Conservation (phyloP, 2,888 invertebrate genomes). For the Melangyna quadrimaculata region DNA sequence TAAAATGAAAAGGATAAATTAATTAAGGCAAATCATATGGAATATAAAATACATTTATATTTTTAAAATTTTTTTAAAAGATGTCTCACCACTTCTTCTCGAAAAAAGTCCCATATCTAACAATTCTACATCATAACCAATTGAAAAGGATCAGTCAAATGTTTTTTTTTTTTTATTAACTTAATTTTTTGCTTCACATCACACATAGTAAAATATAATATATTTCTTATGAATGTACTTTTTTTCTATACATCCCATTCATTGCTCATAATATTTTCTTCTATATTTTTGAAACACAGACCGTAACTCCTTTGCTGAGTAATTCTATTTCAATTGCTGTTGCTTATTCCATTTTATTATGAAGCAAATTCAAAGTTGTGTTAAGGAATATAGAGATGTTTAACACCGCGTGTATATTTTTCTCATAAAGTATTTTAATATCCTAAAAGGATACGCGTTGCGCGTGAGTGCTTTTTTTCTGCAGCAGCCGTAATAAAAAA, state of each 20-base stretch:
- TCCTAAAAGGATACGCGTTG: conserved; percentile 1
- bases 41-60: no score
- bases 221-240: no score
- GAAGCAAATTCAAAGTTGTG: background rate
- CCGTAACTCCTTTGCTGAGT: background rate
- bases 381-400: background rate
- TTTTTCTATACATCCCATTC: background rate
- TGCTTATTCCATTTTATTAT: background rate
- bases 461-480: background rate
- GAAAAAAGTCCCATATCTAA: no score
- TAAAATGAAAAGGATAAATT: no score
- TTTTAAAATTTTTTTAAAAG: no score
- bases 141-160: no score
- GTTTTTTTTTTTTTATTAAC: no score
- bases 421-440: conserved; percentile 3
- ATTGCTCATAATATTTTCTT: background rate
- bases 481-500: background rate
- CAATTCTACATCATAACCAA: no score
- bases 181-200: no score
- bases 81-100: no score
- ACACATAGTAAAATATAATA: no score
- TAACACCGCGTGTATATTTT: background rate
- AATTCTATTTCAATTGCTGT: background rate
- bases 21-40: no score
- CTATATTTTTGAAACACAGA: background rate